These are phyloP conservation scores for Agapetus fuscipes DNA, from an alignment of 2,888 invertebrate genomes.

Conservation along the genomic window DNA sequence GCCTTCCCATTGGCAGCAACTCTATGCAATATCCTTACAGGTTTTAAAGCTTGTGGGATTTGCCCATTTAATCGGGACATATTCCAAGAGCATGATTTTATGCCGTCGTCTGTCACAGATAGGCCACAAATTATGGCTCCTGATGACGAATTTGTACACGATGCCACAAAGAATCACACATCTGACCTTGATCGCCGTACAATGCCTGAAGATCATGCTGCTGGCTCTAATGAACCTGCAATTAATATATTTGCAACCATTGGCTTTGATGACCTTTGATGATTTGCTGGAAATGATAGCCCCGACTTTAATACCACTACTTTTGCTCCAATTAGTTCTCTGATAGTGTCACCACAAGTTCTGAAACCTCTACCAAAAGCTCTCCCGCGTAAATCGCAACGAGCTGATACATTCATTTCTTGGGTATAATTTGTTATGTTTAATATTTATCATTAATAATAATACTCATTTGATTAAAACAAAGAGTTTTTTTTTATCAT, in stretches of 20 bases:
- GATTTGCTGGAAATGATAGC: slow-evolving; percentile 4
- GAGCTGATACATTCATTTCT: no score
- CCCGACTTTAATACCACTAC: slow-evolving; percentile 10
- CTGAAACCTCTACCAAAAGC: slow-evolving; percentile 15
- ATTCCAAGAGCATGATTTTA: slow-evolving; percentile 17
- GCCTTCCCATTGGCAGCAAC: slow-evolving; percentile 15
- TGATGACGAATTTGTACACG: slow-evolving; percentile 2
- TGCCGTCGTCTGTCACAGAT: slow-evolving; percentile 7
- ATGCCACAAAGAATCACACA: slow-evolving; percentile 3
- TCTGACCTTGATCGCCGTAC: not conserved
- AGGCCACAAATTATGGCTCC: slow-evolving; percentile 4
- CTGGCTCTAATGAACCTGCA: no score
- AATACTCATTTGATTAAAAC: no score
- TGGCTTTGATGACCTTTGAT: not conserved
- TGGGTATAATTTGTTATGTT: no score
- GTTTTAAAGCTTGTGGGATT: slow-evolving; percentile 17
- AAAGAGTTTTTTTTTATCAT: no score
- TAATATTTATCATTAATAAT: no score
- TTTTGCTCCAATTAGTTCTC: slow-evolving; percentile 6
- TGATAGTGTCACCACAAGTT: slow-evolving; percentile 8
- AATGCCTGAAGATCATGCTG: not conserved
- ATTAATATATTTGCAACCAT: not conserved
- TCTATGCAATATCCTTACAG: slow-evolving; percentile 16
- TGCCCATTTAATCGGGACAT: slow-evolving; percentile 18
- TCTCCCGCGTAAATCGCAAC: slow-evolving; percentile 8